Evolutionary conservation across 2,113 vertebrate genomes (phyloP), one percentile per base, ranked within the genome.

Genomic region (Hippocampus guttulatus): DNA sequence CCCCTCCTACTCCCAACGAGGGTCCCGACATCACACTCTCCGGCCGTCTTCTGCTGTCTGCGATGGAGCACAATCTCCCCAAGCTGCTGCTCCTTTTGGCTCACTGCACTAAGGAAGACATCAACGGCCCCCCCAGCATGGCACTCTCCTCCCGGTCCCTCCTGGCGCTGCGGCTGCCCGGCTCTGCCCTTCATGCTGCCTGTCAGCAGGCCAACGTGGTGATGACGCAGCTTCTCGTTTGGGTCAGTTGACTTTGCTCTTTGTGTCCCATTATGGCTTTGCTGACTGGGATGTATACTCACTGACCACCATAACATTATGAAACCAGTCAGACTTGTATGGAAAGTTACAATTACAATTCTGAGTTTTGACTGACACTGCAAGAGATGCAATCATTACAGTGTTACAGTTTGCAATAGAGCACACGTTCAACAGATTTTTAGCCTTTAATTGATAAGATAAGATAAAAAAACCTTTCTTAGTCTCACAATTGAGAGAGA

Each of bases 181-280:
- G 92, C 81, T 92, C 92, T 5, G 93, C 93, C 1, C 93, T 98
- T 57, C 96, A 98, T 27, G 82, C 95, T 52, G 94, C 95, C 49
- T 96, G 95, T 6, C 94, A 95, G 84, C 93, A 92, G 57, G 90
- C 90, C 3, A 92, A 96, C 8, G 94, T 96, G 21, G 95, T 98
- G 81, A 93, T 96, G 91, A 96, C 96, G 10, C 96, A 98, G 78
- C 93, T 98, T 75, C 92, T 98, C 43, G 79, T 98, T 70, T 98
- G 96, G 96, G 96, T 96, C 84, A 0, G 94, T 83, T 73, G 70
- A 21, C 41, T 30, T 68, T 18, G 0, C 11, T 33, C 38, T 70
- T 57, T 20, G 6, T 41, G 57, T 47, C 27, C 69, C 55, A 5
- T 21, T 67, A 25, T 43, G 64, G 5, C 43, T 55, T n/a, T 9